Base-by-base conservation (phyloP, 2,113 vertebrate genomes). In the Hypocryptadius cinnamomeus region DNA sequence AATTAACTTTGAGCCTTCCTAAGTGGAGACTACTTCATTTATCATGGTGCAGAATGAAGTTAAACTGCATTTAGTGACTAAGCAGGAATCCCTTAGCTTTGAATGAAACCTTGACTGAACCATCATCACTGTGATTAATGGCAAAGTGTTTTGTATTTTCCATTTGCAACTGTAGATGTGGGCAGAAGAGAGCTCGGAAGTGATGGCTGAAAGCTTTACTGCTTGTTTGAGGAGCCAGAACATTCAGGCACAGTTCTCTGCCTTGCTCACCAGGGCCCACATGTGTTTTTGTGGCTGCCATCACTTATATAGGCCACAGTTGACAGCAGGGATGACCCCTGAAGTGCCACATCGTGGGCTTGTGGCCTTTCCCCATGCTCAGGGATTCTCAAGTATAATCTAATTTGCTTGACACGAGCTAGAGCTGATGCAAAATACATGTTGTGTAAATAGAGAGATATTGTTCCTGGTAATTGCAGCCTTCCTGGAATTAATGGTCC, bases 401-500 rank as follows among this genome's bases (percentile, higher is more conserved):
- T 27, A 21, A 61, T 57, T 68, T 79, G 40, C 48, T 86, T 48
- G 60, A 60, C 89, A 77, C 0, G 1, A 90, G 48, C 61, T 68
- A 25, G 14, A 79, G 74, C 59, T 82, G 79, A 92, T 86, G 71
- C 39, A 88, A 94, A 94, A 83, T 61, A 33, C 44, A 63, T 8
- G 2, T 85, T 86, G 71, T 92, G 89, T 73, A 92, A 96, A 91
- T 42, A 51, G 59, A 69, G 56, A 93, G 47, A 73, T 20, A 79
- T 48, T 37, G 79, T 92, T 79, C 90, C 79, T 92, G 91, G 90
- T 69, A 90, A 64, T 35, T 5, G 3, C 77, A 90, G 60, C 61
- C 53, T 95, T 95, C 90, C 85, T 91, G 83, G 92, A 96, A 95
- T 86, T 51, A 68, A 47, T 47, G 72, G 31, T 94, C 68, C 85